These are phyloP conservation scores for Microplitis mediator DNA, from an alignment of 1,140 invertebrate species.

Conservation along the genomic window DNA sequence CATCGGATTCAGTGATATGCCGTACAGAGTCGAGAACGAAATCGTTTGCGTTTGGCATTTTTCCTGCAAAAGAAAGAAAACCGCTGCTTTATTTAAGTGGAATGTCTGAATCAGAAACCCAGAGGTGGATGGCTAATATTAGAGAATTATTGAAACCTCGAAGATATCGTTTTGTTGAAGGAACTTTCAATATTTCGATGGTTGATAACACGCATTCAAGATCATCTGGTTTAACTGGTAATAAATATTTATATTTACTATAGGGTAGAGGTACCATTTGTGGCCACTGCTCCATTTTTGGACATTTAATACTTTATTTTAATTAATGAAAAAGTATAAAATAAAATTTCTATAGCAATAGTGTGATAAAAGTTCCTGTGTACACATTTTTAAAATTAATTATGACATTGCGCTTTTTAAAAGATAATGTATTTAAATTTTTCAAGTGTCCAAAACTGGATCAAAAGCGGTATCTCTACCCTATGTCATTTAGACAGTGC, in stretches of 20 bases:
- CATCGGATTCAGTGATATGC: slow-evolving; percentile 56
- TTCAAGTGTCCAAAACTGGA: too few species aligned
- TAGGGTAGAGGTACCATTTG: background rate
- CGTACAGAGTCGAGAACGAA: slow-evolving; percentile 65
- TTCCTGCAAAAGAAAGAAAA: slow-evolving; percentile 58
- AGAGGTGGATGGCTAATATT: slow-evolving; percentile 64
- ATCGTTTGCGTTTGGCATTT: slow-evolving; percentile 65
- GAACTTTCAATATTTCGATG: slow-evolving; percentile 61
- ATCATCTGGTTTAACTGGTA: slow-evolving; percentile 58
- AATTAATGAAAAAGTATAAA: too few species aligned
- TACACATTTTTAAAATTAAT: too few species aligned
- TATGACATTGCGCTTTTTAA: too few species aligned
- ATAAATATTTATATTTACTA: slow-evolving; percentile 2
- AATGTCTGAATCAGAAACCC: slow-evolving; percentile 62
- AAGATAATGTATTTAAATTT: too few species aligned
- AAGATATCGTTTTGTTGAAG: slow-evolving; percentile 47
- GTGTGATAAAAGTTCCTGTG: too few species aligned
- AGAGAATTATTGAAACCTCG: slow-evolving; percentile 59
- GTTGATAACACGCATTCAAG: slow-evolving; percentile 65
- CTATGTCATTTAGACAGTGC: too few species aligned
- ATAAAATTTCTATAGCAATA: too few species aligned
- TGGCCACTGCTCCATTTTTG: background rate
- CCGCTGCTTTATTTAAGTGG: slow-evolving; percentile 62
- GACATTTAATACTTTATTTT: slow-evolving; percentile 9
- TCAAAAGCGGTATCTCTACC: too few species aligned